Evolutionary conservation across 2,113 vertebrate genomes (phyloP).

Genomic region (Chamaetylas fuelleborni): DNA sequence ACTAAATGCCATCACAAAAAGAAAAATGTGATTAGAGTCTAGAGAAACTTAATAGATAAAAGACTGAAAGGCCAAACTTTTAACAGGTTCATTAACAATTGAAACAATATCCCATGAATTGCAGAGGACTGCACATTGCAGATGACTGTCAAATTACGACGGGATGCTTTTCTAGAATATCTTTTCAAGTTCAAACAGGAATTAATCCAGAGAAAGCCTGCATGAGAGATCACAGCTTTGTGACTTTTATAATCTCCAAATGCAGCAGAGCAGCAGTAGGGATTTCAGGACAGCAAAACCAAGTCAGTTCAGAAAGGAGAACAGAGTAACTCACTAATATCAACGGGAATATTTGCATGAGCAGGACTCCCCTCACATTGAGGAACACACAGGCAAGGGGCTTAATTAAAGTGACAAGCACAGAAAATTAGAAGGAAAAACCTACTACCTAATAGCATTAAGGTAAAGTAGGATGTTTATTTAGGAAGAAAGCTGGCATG

Average conservation of each 20-base stretch:
- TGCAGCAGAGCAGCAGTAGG: background rate
- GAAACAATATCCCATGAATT: background rate
- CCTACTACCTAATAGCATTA: background rate
- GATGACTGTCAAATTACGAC: background rate
- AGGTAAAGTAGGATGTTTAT: background rate
- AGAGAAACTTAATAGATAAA: background rate
- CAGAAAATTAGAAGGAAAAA: background rate
- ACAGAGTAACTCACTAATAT: background rate
- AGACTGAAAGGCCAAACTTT: background rate
- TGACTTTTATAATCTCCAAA: background rate
- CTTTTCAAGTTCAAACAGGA: slow-evolving; percentile 26
- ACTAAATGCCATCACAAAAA: background rate
- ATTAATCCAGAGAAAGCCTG: slow-evolving; percentile 35
- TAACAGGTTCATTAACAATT: slow-evolving; percentile 33
- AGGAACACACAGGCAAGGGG: background rate
- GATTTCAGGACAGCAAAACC: slow-evolving; percentile 5
- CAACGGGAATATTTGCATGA: background rate
- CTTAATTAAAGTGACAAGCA: background rate
- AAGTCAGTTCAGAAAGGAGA: background rate
- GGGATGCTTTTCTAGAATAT: slow-evolving; percentile 6
- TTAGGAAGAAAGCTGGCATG: background rate
- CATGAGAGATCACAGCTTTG: background rate
- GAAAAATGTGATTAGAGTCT: background rate
- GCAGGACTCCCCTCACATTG: background rate
- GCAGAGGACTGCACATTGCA: background rate